phyloP scores from a whole-genome alignment of 2,113 vertebrate genomes.

The Sphyrna mokarran region DNA sequence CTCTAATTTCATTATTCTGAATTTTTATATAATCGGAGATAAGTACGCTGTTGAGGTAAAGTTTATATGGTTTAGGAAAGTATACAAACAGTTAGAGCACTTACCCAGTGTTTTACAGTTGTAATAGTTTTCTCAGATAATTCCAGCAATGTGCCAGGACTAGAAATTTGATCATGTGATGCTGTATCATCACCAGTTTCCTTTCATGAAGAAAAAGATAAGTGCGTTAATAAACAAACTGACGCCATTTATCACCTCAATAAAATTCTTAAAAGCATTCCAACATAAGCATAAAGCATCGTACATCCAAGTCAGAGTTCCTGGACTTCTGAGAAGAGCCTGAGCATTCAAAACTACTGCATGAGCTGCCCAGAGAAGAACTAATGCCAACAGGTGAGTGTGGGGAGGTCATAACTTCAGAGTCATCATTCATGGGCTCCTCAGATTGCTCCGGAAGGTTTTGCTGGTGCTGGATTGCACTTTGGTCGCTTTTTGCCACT shows the following conservation, averaged over 20 bases:
- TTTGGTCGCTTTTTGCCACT: neutral
- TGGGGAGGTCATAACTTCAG: constrained; percentile 29
- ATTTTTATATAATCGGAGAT: neutral
- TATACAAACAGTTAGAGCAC: neutral
- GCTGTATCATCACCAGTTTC: constrained; percentile 47
- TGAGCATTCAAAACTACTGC: constrained; percentile 37
- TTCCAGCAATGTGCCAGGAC: constrained; percentile 41
- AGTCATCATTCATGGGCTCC: neutral
- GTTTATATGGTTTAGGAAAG: neutral
- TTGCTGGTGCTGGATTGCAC: neutral
- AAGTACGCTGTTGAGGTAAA: neutral
- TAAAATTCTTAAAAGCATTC: neutral
- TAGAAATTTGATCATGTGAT: constrained; percentile 35
- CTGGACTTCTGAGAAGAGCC: constrained; percentile 38
- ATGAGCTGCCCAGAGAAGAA: constrained; percentile 37
- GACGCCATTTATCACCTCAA: neutral
- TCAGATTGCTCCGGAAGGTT: neutral
- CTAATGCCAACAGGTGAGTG: constrained; percentile 40
- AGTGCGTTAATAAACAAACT: neutral
- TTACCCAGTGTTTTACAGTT: constrained; percentile 53
- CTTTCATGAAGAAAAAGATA: constrained; percentile 45
- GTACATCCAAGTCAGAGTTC: constrained; percentile 49
- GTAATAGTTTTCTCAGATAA: constrained; percentile 41
- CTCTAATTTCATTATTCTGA: neutral
- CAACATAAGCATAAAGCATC: constrained; percentile 28